Percentiles rank a stretch among this genome's conserved stretches.
phyloP scores from a whole-genome alignment of 2,888 invertebrate species.

The Troides oblongomaculatus region DNA sequence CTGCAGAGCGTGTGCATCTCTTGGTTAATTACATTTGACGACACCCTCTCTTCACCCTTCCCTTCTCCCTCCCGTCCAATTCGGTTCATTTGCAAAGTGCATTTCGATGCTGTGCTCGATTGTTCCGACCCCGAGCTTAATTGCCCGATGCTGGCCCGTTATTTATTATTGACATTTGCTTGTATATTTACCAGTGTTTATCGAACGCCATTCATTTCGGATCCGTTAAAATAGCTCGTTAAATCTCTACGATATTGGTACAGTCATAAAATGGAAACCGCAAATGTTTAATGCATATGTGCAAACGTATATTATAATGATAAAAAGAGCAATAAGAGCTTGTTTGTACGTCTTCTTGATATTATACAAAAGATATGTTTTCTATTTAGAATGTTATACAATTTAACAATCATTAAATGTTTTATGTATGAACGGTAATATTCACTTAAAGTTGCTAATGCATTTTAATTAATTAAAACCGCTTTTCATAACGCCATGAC shows the following conservation, averaged over 20 bases:
- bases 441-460: too few species aligned
- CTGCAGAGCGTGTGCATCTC: constrained; percentile 58
- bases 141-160: constrained; percentile 60
- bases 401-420: too few species aligned
- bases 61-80: constrained; percentile 42
- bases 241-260: constrained; percentile 28
- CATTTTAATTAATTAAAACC: too few species aligned
- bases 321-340: too few species aligned
- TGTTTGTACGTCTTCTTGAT: too few species aligned
- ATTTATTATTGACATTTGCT: constrained; percentile 73
- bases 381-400: too few species aligned
- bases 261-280: constrained; percentile 25
- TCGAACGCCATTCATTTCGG: constrained; percentile 46
- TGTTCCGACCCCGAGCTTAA: constrained; percentile 71
- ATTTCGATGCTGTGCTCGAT: constrained; percentile 73
- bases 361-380: too few species aligned
- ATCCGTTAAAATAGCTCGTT: constrained; percentile 42
- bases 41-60: constrained; percentile 40
- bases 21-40: constrained; percentile 70
- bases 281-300: constrained; percentile 18
- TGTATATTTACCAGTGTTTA: constrained; percentile 59
- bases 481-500: too few species aligned
- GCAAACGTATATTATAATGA: constrained; percentile 1
- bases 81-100: constrained; percentile 79
- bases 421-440: too few species aligned